These are phyloP conservation scores for Melieria omissa DNA, from an alignment of 2,888 invertebrate species.

Conservation along the genomic window DNA sequence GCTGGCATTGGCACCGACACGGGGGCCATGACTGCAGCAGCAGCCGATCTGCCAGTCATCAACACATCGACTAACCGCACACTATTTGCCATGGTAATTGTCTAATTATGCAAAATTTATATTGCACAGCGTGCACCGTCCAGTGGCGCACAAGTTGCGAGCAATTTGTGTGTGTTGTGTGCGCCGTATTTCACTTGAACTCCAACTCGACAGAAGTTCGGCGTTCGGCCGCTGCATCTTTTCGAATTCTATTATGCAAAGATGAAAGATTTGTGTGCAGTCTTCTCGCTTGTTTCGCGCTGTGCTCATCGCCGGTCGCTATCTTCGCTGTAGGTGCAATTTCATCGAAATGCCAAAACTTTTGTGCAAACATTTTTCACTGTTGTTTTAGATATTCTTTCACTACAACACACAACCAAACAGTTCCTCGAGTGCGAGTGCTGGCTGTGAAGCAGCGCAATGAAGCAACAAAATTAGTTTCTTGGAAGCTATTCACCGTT, in stretches of 20 bases:
- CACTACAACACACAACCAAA: too few relatives aligned
- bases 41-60: not conserved
- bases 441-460: not conserved
- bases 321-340: not conserved
- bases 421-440: not conserved
- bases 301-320: not conserved
- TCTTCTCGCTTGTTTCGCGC: not conserved
- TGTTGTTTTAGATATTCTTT: not conserved
- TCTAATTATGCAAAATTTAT: slow-evolving; percentile 56
- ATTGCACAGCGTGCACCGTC: slow-evolving; percentile 40
- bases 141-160: slow-evolving; percentile 32
- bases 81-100: slow-evolving; percentile 53
- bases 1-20: slow-evolving; percentile 2
- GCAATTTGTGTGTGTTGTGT: slow-evolving; percentile 32
- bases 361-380: not conserved
- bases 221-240: not conserved
- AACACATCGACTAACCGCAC: slow-evolving; percentile 40
- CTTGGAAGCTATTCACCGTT: not conserved
- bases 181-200: not conserved
- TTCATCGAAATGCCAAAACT: slow-evolving; percentile 18
- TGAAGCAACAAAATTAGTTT: not conserved
- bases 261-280: too few relatives aligned
- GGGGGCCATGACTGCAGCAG: not conserved
- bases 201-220: not conserved
- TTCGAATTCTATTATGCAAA: not conserved